Percentiles rank a stretch among this genome's conserved stretches.
These are phyloP conservation scores for Tromatobia lineatoria DNA, from an alignment of 2,888 invertebrate genomes.

Conservation along the genomic window DNA sequence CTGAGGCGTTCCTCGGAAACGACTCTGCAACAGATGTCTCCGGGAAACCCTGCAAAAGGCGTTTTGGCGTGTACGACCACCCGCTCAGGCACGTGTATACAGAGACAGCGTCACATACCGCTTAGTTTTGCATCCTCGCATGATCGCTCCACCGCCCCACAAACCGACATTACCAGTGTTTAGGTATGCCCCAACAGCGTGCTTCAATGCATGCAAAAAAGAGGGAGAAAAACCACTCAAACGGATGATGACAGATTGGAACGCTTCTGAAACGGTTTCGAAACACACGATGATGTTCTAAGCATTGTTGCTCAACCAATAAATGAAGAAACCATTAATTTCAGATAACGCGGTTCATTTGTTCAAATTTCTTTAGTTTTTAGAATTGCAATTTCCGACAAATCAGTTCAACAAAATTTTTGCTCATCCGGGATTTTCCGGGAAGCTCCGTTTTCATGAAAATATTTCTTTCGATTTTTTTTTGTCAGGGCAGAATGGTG, in stretches of 20 bases:
- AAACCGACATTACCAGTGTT: slow-evolving; percentile 13
- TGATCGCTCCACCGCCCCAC: slow-evolving; percentile 18
- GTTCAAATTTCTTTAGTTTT: too few relatives aligned
- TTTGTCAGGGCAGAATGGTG: too few relatives aligned
- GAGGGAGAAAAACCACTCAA: neutral
- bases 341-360: too few relatives aligned
- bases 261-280: neutral
- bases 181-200: slow-evolving; percentile 4
- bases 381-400: too few relatives aligned
- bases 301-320: neutral
- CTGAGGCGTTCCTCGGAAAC: slow-evolving; percentile 56
- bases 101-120: neutral
- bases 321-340: neutral
- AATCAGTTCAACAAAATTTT: too few relatives aligned
- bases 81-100: slow-evolving; percentile 60
- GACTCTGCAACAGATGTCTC: slow-evolving; percentile 76
- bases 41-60: slow-evolving; percentile 77
- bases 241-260: slow-evolving; percentile 3
- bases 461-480: too few relatives aligned
- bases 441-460: too few relatives aligned
- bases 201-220: neutral
- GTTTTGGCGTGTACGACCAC: slow-evolving; percentile 55
- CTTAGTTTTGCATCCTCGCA: slow-evolving; percentile 16
- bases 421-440: too few relatives aligned
- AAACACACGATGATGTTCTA: neutral